A percentile compares a stretch with the other conserved stretches of the same genome.
Conservation (phyloP, 2,888 invertebrate species). For the Nomada lathburiana region DNA sequence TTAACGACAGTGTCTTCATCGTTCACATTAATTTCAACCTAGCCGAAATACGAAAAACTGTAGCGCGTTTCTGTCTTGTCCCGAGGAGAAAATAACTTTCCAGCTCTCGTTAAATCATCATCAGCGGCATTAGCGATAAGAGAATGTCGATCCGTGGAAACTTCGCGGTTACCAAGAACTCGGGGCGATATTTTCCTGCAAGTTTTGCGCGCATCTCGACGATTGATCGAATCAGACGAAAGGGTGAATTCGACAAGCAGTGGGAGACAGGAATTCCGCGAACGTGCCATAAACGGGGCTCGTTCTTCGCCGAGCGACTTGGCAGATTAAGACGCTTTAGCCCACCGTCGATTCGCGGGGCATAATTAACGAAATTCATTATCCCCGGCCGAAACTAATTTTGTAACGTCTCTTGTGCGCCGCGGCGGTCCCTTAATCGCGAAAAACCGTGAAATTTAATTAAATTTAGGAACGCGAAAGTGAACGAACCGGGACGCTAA, state of each 20-base stretch:
- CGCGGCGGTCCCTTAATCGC: slow-evolving; percentile 82
- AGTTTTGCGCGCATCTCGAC: neutral
- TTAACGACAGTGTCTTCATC: no score
- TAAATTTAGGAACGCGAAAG: slow-evolving; percentile 83
- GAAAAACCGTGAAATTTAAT: slow-evolving; percentile 84
- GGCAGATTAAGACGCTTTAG: slow-evolving; percentile 62
- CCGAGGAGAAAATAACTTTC: no score
- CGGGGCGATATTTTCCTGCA: neutral
- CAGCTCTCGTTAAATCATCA: no score
- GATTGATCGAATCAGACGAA: neutral
- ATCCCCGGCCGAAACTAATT: slow-evolving; percentile 82
- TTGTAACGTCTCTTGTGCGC: slow-evolving; percentile 77
- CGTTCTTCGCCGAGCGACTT: slow-evolving; percentile 7
- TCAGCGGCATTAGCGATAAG: no score
- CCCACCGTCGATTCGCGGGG: slow-evolving; percentile 69
- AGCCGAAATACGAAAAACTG: no score
- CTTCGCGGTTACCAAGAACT: no score
- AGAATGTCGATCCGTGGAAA: neutral
- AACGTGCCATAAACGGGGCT: slow-evolving; percentile 26
- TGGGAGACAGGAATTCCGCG: slow-evolving; percentile 7
- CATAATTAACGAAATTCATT: slow-evolving; percentile 84
- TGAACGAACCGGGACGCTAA: slow-evolving; percentile 75
- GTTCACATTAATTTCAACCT: no score
- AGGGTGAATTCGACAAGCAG: slow-evolving; percentile 3
- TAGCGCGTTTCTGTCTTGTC: no score